A percentile compares a stretch with the other conserved stretches of the same genome.
phyloP scores from a whole-genome alignment of 1,140 invertebrate genomes.

The Campoletis sonorensis region DNA sequence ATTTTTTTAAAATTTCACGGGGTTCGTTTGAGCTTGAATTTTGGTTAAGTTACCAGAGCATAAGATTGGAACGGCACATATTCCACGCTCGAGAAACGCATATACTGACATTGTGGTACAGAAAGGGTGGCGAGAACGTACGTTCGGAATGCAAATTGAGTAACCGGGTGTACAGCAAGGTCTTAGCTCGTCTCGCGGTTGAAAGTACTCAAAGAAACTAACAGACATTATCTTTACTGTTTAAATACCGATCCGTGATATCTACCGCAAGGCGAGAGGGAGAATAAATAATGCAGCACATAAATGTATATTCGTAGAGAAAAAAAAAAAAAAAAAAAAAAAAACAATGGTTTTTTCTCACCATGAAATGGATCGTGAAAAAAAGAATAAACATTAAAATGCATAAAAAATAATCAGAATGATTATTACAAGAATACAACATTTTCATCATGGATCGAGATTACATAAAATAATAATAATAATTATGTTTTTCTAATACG shows the following conservation, averaged over 20 bases:
- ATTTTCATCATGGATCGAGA: too few species aligned
- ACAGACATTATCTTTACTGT: slow-evolving; percentile 6
- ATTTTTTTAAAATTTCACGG: neutral
- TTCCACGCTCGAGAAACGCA: slow-evolving; percentile 27
- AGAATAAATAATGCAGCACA: neutral
- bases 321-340: too few species aligned
- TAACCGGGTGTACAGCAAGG: slow-evolving; percentile 51
- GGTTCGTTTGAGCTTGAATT: neutral
- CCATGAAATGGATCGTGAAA: too few species aligned
- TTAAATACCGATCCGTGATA: slow-evolving; percentile 9
- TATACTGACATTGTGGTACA: slow-evolving; percentile 13
- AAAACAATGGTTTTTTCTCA: too few species aligned
- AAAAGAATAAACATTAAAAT: too few species aligned
- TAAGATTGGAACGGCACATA: slow-evolving; percentile 20
- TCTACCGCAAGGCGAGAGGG: slow-evolving; percentile 11
- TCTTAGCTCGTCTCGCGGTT: slow-evolving; percentile 48
- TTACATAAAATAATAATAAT: too few species aligned
- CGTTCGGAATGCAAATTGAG: slow-evolving; percentile 44
- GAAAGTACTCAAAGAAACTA: slow-evolving; percentile 53
- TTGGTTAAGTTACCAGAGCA: neutral
- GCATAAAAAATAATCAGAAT: too few species aligned
- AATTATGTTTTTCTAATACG: too few species aligned
- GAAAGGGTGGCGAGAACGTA: slow-evolving; percentile 38
- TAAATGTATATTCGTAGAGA: too few species aligned
- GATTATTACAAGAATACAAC: too few species aligned